Percentiles rank a stretch among this genome's conserved stretches.
Evolutionary conservation across 2,113 vertebrate species (phyloP).

Genomic region (Perca flavescens): DNA sequence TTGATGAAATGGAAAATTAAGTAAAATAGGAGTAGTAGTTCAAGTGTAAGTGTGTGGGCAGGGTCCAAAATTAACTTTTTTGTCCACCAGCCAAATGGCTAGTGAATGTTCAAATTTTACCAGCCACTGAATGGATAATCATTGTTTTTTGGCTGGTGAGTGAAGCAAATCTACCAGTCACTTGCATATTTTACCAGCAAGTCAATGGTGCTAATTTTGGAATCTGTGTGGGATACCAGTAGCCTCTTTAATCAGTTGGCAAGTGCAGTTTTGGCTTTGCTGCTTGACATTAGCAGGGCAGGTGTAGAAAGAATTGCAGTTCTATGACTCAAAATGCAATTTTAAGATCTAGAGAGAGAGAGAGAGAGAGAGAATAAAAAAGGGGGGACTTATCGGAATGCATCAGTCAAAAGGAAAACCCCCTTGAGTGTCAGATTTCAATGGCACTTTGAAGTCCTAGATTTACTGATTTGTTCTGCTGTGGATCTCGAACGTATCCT

Average conservation of each 20-base stretch:
- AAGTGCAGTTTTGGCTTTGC: neutral
- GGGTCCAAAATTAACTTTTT: too few species aligned
- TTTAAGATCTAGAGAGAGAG: neutral
- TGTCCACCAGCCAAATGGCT: too few species aligned
- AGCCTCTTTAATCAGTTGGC: neutral
- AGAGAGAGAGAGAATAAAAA: neutral
- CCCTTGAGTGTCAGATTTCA: conserved; percentile 31
- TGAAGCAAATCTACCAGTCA: too few species aligned
- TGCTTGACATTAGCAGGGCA: neutral
- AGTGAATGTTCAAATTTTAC: too few species aligned
- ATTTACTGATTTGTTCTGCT: conserved; percentile 52
- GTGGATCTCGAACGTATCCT: conserved; percentile 24
- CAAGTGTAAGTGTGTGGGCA: neutral
- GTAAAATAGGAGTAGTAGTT: neutral
- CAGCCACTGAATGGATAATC: too few species aligned
- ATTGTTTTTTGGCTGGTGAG: too few species aligned
- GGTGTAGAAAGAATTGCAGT: neutral
- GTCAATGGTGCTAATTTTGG: too few species aligned
- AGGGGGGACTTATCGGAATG: conserved; percentile 9
- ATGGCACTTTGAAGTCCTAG: conserved; percentile 39
- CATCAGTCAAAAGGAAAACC: conserved; percentile 32
- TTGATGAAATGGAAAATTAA: neutral
- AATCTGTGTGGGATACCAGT: neutral
- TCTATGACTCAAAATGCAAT: conserved; percentile 6
- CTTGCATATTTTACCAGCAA: too few species aligned